phyloP scores from a whole-genome alignment of 2,797 vertebrate genomes.

The Phalloptychus januarius region DNA sequence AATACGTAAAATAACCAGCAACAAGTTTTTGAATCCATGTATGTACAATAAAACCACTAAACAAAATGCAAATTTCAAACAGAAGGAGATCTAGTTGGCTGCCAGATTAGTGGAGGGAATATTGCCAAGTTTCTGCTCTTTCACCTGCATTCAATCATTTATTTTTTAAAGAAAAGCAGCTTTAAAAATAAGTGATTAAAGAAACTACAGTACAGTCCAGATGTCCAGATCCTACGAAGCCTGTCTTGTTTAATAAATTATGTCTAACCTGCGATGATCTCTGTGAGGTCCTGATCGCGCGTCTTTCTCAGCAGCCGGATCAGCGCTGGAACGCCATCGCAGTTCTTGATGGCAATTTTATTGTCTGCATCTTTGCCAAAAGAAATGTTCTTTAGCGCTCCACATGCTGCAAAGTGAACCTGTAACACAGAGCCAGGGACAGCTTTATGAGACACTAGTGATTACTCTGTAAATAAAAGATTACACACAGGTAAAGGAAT shows the following conservation, averaged over 20 bases:
- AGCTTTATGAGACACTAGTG: constrained; percentile 6
- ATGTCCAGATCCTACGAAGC: not conserved
- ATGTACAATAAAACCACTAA: not conserved
- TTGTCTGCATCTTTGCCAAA: constrained; percentile 94
- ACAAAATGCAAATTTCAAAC: not conserved
- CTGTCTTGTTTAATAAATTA: not conserved
- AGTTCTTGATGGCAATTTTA: constrained; percentile 98
- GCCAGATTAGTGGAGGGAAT: not conserved
- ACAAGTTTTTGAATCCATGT: not conserved
- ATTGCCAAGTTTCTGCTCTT: not conserved
- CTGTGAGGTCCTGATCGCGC: constrained; percentile 90
- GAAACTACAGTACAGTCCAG: not conserved
- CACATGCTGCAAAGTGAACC: constrained; percentile 90
- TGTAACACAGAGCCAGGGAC: constrained; percentile 23
- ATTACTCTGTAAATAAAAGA: constrained; percentile 8
- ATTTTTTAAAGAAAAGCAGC: not conserved
- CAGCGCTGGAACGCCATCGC: constrained; percentile 91
- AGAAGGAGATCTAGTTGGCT: not conserved
- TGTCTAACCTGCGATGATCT: constrained; percentile 90
- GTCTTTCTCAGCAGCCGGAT: constrained; percentile 91
- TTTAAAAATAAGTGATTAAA: not conserved
- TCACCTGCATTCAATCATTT: not conserved
- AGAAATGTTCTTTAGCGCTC: constrained; percentile 97
- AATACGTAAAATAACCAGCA: not conserved
- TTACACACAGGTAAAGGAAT: not conserved